Evolutionary conservation across 2,888 invertebrate genomes (phyloP), one percentile per base, ranked within the genome.

Genomic region (Ornithoptera priamus): DNA sequence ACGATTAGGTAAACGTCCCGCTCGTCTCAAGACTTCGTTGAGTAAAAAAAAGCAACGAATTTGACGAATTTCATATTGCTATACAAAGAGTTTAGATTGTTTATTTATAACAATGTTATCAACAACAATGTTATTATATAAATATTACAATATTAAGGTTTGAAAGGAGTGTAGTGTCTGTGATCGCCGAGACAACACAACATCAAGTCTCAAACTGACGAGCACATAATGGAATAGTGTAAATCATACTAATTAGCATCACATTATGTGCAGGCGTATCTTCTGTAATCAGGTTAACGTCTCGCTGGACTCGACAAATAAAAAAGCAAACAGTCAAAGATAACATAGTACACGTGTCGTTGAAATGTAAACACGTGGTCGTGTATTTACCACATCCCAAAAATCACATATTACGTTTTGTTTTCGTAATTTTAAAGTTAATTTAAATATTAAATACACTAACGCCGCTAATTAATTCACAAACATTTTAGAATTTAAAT

Each of bases 401-500:
- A 50, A 50, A 50, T 50, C 50, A 50, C 18, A 50, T 17, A 50
- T 57, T 18, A 22, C 57, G 7, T n/a, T 18, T 53, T 62, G 53
- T 67, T 67, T 61, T 61, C 39, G 36, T 17, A 56, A 61, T 20
- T 42, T 42, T 39, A 61, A 46, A 12, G 65, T 15, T 62, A 62
- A 61, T 62, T 39, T 67, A 20, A 10, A 18, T 22, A 36, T 39
- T 67, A 20, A 10, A 18, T 22, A 36, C 10, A 10, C 18, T 15
- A 8, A 24, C 6, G 8, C 46, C 12, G 10, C 30, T 68, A 62
- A 68, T 68, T 20, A 20, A 18, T 20, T 53, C 20, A 50, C 36
- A 53, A 65, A 57, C 42, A 67, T 61, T 62, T 67, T 22, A 61
- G 17, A 56, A 57, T 57, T 56, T 65, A 65, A 65, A 24, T 57